phyloP scores from a whole-genome alignment of 2,797 vertebrate genomes.

The Falco peregrinus region DNA sequence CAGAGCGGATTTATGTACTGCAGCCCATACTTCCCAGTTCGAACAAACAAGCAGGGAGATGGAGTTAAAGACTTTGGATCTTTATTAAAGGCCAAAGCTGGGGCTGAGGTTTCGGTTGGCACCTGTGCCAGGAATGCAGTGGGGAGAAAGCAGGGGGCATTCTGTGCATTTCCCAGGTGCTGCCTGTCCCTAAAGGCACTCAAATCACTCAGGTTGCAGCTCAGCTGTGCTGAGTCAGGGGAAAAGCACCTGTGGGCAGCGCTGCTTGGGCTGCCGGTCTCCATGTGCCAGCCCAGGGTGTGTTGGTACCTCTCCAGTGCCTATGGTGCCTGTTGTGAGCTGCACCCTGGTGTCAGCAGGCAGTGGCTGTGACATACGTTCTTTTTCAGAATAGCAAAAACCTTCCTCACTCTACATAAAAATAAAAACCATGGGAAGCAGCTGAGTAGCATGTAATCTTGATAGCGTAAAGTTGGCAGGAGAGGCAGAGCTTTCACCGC shows the following conservation, averaged over 20 bases:
- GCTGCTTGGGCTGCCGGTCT: neutral
- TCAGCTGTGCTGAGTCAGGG: neutral
- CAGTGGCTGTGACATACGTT: neutral
- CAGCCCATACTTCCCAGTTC: neutral
- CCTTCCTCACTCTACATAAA: neutral
- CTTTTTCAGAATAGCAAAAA: neutral
- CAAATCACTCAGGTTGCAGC: accelerated
- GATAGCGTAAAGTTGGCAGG: neutral
- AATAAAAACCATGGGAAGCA: neutral
- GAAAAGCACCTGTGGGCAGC: neutral
- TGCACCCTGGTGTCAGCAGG: neutral
- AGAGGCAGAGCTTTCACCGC: neutral
- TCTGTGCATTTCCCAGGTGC: neutral
- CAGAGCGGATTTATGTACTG: accelerated
- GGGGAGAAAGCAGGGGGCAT: neutral
- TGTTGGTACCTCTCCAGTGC: neutral
- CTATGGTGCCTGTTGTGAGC: accelerated
- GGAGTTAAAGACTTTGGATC: neutral
- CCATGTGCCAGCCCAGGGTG: neutral
- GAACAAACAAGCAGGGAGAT: neutral
- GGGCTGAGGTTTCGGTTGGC: neutral
- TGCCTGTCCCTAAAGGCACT: neutral
- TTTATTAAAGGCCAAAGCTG: neutral
- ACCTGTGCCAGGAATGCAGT: accelerated
- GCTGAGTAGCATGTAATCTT: neutral